Conservation (phyloP, 1,140 invertebrate genomes). For the honey bee (Apis mellifera) region DNA sequence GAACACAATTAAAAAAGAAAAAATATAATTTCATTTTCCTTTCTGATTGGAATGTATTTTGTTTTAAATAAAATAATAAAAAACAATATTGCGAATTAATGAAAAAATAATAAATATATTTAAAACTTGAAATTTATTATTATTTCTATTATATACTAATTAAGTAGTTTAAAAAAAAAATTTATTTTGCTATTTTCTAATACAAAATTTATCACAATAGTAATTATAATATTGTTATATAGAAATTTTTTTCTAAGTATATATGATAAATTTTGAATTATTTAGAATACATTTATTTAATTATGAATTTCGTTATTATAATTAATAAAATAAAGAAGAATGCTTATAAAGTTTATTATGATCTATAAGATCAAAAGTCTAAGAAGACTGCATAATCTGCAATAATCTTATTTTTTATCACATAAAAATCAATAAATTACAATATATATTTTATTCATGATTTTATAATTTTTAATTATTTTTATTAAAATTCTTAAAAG, state of each 20-base stretch:
- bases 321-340: not conserved
- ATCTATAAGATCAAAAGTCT: not conserved
- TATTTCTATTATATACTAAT: not conserved
- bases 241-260: conserved; percentile 21
- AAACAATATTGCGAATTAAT: not conserved
- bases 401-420: conserved; percentile 15
- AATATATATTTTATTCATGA: not conserved
- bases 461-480: not conserved
- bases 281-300: conserved; percentile 28
- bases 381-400: not conserved
- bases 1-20: not conserved
- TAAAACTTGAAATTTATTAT: conserved; percentile 17
- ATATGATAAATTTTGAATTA: conserved; percentile 9
- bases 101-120: conserved; percentile 28
- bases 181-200: conserved; percentile 13
- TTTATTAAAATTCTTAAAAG: not conserved
- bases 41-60: conserved; percentile 7
- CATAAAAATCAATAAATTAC: conserved; percentile 2
- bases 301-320: not conserved
- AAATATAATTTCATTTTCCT: not conserved
- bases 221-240: conserved; percentile 29
- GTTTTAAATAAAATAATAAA: not conserved
- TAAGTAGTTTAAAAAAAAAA: conserved; percentile 20
- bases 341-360: not conserved
- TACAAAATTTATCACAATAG: conserved; percentile 42